phyloP scores from a whole-genome alignment of 2,888 invertebrate species.

The Sinopyrophorus schimmeli region DNA sequence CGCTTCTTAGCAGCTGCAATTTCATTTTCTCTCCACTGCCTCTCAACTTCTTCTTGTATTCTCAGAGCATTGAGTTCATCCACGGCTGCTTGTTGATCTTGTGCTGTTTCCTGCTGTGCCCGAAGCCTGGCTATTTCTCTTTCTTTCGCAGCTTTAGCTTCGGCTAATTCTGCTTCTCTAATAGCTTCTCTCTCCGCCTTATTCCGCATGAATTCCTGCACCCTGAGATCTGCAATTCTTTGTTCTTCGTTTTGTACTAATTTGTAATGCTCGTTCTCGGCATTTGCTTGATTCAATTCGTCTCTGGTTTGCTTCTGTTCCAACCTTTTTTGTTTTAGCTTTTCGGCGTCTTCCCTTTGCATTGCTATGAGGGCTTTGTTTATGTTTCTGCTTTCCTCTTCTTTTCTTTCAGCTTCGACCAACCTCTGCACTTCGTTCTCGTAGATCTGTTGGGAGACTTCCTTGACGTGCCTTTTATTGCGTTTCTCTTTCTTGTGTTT shows the following conservation, averaged over 20 bases:
- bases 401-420: conserved; percentile 68
- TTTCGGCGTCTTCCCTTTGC: conserved; percentile 66
- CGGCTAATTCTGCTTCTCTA: conserved; percentile 59
- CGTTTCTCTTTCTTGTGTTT: conserved; percentile 52
- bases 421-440: conserved; percentile 59
- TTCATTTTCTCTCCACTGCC: conserved; percentile 70
- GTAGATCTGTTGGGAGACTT: conserved; percentile 56
- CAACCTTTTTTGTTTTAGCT: conserved; percentile 60
- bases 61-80: conserved; percentile 60
- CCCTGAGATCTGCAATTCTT: conserved; percentile 65
- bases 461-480: conserved; percentile 35
- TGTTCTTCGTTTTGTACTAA: conserved; percentile 68
- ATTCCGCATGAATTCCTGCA: conserved; percentile 63
- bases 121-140: conserved; percentile 61
- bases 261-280: conserved; percentile 64
- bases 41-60: conserved; percentile 64
- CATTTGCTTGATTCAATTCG: conserved; percentile 64
- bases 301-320: conserved; percentile 61
- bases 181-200: conserved; percentile 65
- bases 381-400: conserved; percentile 67
- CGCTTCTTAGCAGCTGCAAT: conserved; percentile 63
- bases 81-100: conserved; percentile 56
- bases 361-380: conserved; percentile 66
- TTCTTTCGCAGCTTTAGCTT: conserved; percentile 64
- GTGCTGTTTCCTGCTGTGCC: conserved; percentile 59